Evolutionary conservation across 2,888 invertebrate species (phyloP), one percentile per base, ranked within the genome.

Genomic region (Lutraria lutraria): DNA sequence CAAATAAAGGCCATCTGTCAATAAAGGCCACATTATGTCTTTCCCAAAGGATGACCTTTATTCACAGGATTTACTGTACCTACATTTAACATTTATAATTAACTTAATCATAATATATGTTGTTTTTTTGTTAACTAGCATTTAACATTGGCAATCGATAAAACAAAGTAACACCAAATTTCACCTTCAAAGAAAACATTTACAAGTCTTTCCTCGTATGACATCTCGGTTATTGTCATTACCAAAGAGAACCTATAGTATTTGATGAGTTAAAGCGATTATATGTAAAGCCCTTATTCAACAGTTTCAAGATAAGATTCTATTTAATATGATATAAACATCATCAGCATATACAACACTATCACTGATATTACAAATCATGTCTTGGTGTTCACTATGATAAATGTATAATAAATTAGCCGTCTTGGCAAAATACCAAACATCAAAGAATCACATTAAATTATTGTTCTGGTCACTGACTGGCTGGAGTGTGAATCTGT

Each of bases 361-460:
- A 34, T 34, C 19, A 34, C 19, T 13, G 29, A 76, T 31, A 76
- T 76, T 31, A 76, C 29, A 76, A 76, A 31, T 4, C 34, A n/a
- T 15, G 72, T 76, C 31, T 76, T 34, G 19, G 29, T 19, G 19
- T 31, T 1, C 4, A 76, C 16, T 4, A 31, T 76, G 76, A 76
- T 76, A 34, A 76, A 76, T 31, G 21, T 34, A 16, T 76, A 31
- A 76, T 76, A 76, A 76, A 76, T 76, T 76, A 34, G 31, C 76
- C 76, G 31, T 15, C 76, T 76, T 76, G 76, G 76, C 76, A 76
- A 76, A 76, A 15, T 34, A 25, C 31, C 76, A 76, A 76, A 76
- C 76, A 76, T 76, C 76, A 76, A 76, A 76, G 34, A 6, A 16
- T 76, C 13, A 25, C 31, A 76, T 76, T 76, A 34, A n/a, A 31